These are phyloP conservation scores for Hydriomena furcata DNA, from an alignment of 2,888 invertebrate genomes.

Conservation along the genomic window DNA sequence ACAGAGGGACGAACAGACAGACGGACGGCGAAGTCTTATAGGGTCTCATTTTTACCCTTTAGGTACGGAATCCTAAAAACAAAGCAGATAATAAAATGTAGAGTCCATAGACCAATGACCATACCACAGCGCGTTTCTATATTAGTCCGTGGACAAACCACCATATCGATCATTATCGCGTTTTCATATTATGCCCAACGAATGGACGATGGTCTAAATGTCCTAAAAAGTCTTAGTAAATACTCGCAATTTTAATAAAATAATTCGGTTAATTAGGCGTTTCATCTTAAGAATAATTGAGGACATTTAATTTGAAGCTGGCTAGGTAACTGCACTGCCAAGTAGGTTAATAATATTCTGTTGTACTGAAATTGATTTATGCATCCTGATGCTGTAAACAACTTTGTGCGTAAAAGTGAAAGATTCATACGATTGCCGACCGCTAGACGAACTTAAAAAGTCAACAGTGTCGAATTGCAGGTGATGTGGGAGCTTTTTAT, in stretches of 20 bases:
- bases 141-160: too few species aligned
- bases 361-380: slow-evolving; percentile 49
- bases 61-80: too few species aligned
- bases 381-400: slow-evolving; percentile 31
- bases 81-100: too few species aligned
- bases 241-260: neutral
- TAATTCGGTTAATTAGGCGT: slow-evolving; percentile 33
- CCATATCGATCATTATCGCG: too few species aligned
- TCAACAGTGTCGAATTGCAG: slow-evolving; percentile 22
- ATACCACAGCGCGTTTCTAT: too few species aligned
- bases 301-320: slow-evolving; percentile 18
- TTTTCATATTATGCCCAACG: too few species aligned
- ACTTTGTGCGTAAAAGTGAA: slow-evolving; percentile 13
- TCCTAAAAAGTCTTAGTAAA: neutral
- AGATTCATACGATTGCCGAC: slow-evolving; percentile 17
- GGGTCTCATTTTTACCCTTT: too few species aligned
- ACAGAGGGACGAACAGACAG: too few species aligned
- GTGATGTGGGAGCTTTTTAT: slow-evolving; percentile 7
- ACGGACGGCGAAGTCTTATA: too few species aligned
- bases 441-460: slow-evolving; percentile 14
- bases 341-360: slow-evolving; percentile 59
- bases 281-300: slow-evolving; percentile 46
- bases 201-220: too few species aligned
- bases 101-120: too few species aligned
- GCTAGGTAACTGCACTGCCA: slow-evolving; percentile 44